Percentiles rank a stretch among this genome's conserved stretches.
phyloP scores from a whole-genome alignment of 1,140 invertebrate species.

The Anoplophora glabripennis region DNA sequence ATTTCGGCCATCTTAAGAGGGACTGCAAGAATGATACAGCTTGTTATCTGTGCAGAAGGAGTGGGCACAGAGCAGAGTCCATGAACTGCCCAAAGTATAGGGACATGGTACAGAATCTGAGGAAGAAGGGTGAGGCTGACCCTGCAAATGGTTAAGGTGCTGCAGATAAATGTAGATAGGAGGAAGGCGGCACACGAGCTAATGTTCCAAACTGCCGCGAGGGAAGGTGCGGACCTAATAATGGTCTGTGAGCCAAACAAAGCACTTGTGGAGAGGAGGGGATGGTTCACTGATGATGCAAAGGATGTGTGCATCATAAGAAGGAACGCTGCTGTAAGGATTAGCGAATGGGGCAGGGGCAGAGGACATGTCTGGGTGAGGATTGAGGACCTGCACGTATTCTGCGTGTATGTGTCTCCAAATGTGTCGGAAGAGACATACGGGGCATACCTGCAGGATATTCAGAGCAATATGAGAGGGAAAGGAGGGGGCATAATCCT shows the following conservation, averaged over 20 bases:
- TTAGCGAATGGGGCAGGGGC: too few relatives aligned
- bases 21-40: slow-evolving; percentile 1
- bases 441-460: too few relatives aligned
- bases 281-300: too few relatives aligned
- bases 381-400: too few relatives aligned
- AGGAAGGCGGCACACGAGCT: slow-evolving; percentile 6
- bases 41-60: background rate
- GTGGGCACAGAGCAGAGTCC: slow-evolving; percentile 1
- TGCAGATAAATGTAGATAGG: slow-evolving; percentile 13
- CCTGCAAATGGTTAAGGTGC: background rate
- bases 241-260: background rate
- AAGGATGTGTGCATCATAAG: too few relatives aligned
- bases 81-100: background rate
- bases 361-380: too few relatives aligned
- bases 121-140: background rate
- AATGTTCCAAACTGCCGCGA: background rate
- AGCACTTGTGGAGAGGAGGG: too few relatives aligned
- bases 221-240: background rate
- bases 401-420: too few relatives aligned
- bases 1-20: slow-evolving; percentile 1
- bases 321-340: too few relatives aligned
- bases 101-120: background rate
- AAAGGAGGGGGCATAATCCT: too few relatives aligned
- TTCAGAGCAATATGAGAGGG: too few relatives aligned
- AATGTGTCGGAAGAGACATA: too few relatives aligned